These are phyloP conservation scores for Sarcophilus harrisii DNA, from an alignment of 2,797 vertebrate species.

Conservation along the genomic window DNA sequence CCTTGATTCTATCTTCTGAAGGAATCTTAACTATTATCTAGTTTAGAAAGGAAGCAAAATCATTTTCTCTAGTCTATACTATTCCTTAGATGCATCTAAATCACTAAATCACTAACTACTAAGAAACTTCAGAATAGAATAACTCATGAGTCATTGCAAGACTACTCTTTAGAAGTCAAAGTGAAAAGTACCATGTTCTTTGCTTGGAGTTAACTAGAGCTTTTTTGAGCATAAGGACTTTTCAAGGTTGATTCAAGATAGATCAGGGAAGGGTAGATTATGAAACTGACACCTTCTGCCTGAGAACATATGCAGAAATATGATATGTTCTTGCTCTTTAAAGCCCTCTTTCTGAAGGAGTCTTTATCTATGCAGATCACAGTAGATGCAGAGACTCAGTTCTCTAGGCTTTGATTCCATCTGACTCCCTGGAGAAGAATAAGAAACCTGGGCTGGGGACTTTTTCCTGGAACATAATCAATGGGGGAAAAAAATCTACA, in stretches of 20 bases:
- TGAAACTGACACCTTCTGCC: slow-evolving; percentile 42
- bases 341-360: slow-evolving; percentile 58
- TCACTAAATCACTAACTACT: slow-evolving; percentile 40
- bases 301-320: slow-evolving; percentile 63
- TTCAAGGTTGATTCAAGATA: slow-evolving; percentile 52
- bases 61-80: background rate
- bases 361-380: slow-evolving; percentile 68
- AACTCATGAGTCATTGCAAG: background rate
- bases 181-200: slow-evolving; percentile 18
- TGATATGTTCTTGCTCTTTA: slow-evolving; percentile 50
- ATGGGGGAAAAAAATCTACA: slow-evolving; percentile 58
- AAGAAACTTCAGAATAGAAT: background rate
- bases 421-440: slow-evolving; percentile 38
- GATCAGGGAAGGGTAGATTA: slow-evolving; percentile 63
- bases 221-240: slow-evolving; percentile 26
- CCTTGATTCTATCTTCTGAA: background rate
- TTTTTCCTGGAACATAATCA: slow-evolving; percentile 40
- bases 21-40: background rate
- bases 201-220: slow-evolving; percentile 35
- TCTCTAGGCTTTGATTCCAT: slow-evolving; percentile 44
- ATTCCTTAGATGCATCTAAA: slow-evolving; percentile 22
- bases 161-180: slow-evolving; percentile 6
- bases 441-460: slow-evolving; percentile 43
- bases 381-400: slow-evolving; percentile 25
- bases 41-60: slow-evolving; percentile 3